Conservation (phyloP, 2,797 vertebrate species). For the Cryptoblepharus egeriae region DNA sequence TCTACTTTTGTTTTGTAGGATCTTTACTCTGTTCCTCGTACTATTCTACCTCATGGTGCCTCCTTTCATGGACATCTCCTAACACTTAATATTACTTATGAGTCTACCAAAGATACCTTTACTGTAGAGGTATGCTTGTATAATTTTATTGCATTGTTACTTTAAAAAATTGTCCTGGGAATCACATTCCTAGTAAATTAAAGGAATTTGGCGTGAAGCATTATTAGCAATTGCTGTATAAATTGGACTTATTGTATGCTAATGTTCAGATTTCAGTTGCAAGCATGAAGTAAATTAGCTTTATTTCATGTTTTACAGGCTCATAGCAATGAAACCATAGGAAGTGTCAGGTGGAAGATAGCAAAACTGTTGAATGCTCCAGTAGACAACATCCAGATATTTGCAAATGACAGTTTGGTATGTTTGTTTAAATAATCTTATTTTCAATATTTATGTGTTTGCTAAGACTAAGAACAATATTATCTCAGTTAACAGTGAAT, state of each 20-base stretch:
- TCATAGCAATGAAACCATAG: slow-evolving; percentile 98
- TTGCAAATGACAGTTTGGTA: slow-evolving; percentile 98
- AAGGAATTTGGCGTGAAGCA: neutral
- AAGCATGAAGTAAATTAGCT: slow-evolving; percentile 7
- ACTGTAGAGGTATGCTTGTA: slow-evolving; percentile 88
- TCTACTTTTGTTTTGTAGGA: slow-evolving; percentile 79
- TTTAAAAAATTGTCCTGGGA: neutral
- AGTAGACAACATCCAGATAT: slow-evolving; percentile 98
- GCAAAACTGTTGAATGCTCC: slow-evolving; percentile 94
- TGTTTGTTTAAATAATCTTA: slow-evolving; percentile 59
- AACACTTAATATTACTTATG: slow-evolving; percentile 94
- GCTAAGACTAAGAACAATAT: slow-evolving; percentile 40
- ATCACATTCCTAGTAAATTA: neutral
- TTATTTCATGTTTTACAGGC: slow-evolving; percentile 81
- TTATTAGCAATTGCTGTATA: neutral
- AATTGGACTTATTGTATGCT: neutral
- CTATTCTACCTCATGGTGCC: slow-evolving; percentile 99
- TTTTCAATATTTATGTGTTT: slow-evolving; percentile 7
- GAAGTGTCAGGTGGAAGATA: slow-evolving; percentile 97
- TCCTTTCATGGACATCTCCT: slow-evolving; percentile 97
- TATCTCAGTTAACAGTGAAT: slow-evolving; percentile 92
- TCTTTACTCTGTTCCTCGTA: slow-evolving; percentile 96
- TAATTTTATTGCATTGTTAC: neutral
- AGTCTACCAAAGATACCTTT: slow-evolving; percentile 99
- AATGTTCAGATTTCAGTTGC: neutral